A percentile compares a stretch with the other conserved stretches of the same genome.
phyloP scores from a whole-genome alignment of 2,113 vertebrate genomes.

The Corythornis vintsioides region DNA sequence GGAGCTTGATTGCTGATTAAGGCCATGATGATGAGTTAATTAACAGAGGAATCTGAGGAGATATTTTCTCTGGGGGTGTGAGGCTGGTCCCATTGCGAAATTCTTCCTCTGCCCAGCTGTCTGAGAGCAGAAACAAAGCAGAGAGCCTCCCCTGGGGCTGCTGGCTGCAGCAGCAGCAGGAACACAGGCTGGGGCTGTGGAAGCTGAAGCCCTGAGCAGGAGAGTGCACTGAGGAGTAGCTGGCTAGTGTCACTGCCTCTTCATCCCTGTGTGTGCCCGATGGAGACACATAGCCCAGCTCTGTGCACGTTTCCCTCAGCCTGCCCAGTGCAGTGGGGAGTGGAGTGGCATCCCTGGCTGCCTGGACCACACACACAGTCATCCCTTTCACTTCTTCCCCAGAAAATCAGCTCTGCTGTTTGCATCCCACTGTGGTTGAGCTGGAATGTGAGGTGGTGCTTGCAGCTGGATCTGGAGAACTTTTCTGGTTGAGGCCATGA shows the following conservation, averaged over 20 bases:
- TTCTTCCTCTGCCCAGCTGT: constrained; percentile 24
- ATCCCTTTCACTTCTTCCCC: not conserved
- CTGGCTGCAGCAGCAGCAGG: not conserved
- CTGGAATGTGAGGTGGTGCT: constrained; percentile 16
- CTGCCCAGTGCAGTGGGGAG: not conserved
- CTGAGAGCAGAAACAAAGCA: constrained; percentile 11
- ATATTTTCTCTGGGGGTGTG: constrained; percentile 21
- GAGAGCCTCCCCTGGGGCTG: not conserved
- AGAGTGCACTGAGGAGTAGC: not conserved
- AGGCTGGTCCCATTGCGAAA: constrained; percentile 26
- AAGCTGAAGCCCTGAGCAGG: not conserved
- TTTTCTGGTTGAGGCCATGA: not conserved
- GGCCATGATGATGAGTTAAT: constrained; percentile 9
- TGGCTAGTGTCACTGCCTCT: not conserved
- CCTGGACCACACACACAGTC: not conserved
- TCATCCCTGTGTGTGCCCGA: not conserved
- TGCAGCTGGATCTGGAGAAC: not conserved
- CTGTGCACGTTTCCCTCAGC: not conserved
- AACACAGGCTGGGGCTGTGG: not conserved
- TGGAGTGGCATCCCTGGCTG: not conserved
- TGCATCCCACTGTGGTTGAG: not conserved
- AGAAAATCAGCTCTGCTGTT: not conserved
- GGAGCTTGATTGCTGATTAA: not conserved
- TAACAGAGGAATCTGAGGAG: constrained; percentile 39
- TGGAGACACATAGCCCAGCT: not conserved